These are phyloP conservation scores for Gallinago undulata DNA, from an alignment of 2,113 vertebrate species.

Conservation along the genomic window DNA sequence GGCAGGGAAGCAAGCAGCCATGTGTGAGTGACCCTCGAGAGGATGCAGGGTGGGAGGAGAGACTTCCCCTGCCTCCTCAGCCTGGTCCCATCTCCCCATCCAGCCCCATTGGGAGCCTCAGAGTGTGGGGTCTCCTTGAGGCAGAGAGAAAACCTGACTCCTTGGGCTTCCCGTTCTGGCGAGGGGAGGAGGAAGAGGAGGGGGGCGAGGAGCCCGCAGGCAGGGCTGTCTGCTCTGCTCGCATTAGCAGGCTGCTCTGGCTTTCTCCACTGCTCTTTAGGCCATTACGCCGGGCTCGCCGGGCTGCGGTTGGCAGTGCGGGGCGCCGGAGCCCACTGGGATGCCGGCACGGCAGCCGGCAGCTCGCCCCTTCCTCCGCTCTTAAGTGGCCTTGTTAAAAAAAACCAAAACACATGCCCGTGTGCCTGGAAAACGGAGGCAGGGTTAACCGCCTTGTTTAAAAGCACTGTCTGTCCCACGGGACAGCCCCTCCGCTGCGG, in stretches of 20 bases:
- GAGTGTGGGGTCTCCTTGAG: rapidly evolving
- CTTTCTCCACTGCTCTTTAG: background rate
- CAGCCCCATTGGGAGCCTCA: rapidly evolving
- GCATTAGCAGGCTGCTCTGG: background rate
- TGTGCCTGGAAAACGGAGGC: background rate
- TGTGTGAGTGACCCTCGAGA: rapidly evolving
- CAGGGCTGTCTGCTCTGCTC: background rate
- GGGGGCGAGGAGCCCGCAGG: background rate
- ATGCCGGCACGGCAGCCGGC: background rate
- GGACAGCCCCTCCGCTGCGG: rapidly evolving
- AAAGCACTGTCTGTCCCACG: background rate
- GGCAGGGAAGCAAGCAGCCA: background rate
- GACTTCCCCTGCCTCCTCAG: background rate
- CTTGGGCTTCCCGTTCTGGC: rapidly evolving
- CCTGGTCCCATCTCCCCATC: rapidly evolving
- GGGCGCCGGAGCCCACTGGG: background rate
- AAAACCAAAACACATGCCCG: background rate
- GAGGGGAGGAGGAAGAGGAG: background rate
- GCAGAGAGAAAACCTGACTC: background rate
- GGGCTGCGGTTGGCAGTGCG: background rate
- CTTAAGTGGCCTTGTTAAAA: background rate
- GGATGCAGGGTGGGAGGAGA: background rate
- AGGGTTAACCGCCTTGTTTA: background rate
- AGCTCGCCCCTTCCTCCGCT: background rate
- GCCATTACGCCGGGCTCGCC: background rate